Evolutionary conservation across 2,113 vertebrate species (phyloP).

Genomic region (Pseudorectes ferrugineus): DNA sequence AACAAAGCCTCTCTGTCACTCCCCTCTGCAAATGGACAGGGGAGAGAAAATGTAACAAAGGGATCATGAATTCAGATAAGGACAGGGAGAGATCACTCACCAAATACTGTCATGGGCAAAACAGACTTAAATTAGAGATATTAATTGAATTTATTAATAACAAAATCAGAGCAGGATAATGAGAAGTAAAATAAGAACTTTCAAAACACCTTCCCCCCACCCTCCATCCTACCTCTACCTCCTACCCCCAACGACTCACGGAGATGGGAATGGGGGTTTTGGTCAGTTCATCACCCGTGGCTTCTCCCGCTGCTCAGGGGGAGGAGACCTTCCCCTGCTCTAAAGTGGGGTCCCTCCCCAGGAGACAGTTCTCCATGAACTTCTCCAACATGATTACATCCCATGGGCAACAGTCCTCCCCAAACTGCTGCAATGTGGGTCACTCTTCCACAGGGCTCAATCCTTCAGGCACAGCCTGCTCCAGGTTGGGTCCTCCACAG

Average conservation of each 20-base stretch:
- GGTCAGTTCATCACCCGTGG: too few relatives aligned
- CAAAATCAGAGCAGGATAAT: neutral
- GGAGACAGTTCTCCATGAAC: neutral
- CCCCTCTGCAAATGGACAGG: neutral
- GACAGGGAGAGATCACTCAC: rapidly evolving
- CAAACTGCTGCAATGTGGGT: neutral
- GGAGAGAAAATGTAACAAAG: neutral
- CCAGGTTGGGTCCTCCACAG: neutral
- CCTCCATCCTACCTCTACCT: neutral
- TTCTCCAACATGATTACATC: rapidly evolving
- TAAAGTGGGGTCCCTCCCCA: neutral
- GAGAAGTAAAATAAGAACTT: neutral
- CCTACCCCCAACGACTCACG: rapidly evolving
- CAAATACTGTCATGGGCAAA: rapidly evolving
- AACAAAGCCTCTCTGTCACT: neutral
- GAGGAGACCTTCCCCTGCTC: neutral
- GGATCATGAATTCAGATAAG: neutral
- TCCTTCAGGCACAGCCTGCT: neutral
- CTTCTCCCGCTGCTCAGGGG: neutral
- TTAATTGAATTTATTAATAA: neutral
- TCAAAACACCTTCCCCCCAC: neutral
- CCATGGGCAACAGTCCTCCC: neutral
- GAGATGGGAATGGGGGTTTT: neutral
- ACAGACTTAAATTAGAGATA: neutral
- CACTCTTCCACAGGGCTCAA: neutral